A percentile compares a stretch with the other conserved stretches of the same genome.
phyloP scores from a whole-genome alignment of 2,797 vertebrate species.

The Acanthurus lineatus region DNA sequence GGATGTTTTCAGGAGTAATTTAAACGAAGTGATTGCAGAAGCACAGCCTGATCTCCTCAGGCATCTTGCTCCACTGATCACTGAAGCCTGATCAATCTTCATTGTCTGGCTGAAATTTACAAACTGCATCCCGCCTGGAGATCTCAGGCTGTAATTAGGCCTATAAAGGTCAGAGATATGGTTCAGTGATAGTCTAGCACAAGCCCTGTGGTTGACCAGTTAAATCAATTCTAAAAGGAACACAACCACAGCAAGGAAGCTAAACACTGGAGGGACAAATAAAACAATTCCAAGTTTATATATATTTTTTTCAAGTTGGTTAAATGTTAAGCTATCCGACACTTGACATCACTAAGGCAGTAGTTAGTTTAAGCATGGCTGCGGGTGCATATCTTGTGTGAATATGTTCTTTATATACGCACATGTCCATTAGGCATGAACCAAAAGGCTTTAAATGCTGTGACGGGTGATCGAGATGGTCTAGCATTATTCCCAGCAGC shows the following conservation, averaged over 20 bases:
- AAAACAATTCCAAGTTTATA: too few species aligned
- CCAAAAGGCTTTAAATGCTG: not conserved
- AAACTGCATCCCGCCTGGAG: conserved; percentile 33
- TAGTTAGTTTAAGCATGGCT: not conserved
- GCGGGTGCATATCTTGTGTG: not conserved
- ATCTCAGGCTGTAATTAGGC: conserved; percentile 45
- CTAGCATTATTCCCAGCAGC: conserved; percentile 3
- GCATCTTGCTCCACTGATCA: conserved; percentile 44
- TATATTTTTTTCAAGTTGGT: not conserved
- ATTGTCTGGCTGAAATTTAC: conserved; percentile 52
- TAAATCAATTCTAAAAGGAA: conserved; percentile 7
- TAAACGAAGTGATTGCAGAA: conserved; percentile 35
- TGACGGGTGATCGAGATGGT: not conserved
- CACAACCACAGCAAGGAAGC: not conserved
- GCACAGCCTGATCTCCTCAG: conserved; percentile 33
- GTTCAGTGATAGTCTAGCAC: conserved; percentile 9
- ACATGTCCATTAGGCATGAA: not conserved
- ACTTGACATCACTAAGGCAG: not conserved
- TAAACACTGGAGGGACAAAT: not conserved
- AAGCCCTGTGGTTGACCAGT: not conserved
- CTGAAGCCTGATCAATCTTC: conserved; percentile 57
- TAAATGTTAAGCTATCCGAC: not conserved
- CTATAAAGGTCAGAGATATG: conserved; percentile 42
- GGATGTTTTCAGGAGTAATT: conserved; percentile 49
- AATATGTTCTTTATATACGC: not conserved